These are phyloP conservation scores for Teleopsis dalmanni DNA, from an alignment of 1,140 invertebrate species.

Conservation along the genomic window DNA sequence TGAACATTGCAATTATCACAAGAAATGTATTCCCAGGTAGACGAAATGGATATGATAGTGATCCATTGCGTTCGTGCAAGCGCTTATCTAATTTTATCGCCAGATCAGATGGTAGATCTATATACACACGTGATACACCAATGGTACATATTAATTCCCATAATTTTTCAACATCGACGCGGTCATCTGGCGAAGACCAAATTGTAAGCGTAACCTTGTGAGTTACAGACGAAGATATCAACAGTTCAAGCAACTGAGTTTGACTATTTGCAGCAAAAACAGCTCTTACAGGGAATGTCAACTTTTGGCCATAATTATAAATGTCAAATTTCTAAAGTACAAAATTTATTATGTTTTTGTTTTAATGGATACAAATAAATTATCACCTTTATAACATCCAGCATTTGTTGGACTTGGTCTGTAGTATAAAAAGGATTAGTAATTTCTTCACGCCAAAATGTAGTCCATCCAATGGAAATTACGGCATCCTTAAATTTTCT, in stretches of 20 bases:
- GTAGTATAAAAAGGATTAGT: conserved; percentile 57
- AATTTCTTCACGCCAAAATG: conserved; percentile 50
- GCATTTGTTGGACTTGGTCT: conserved; percentile 65
- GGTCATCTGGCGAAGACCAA: conserved; percentile 59
- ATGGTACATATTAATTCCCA: conserved; percentile 53
- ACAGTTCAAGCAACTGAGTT: conserved; percentile 47
- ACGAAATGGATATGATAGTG: too few relatives aligned
- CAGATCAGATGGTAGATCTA: conserved; percentile 60
- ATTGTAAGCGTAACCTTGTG: conserved; percentile 57
- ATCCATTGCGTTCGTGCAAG: too few relatives aligned
- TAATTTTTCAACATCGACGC: conserved; percentile 53
- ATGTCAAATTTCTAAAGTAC: too few relatives aligned
- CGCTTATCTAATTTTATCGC: conserved; percentile 48
- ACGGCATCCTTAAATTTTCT: conserved; percentile 56
- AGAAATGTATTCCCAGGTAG: too few relatives aligned
- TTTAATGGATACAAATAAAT: not conserved
- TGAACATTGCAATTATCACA: too few relatives aligned
- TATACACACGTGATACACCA: conserved; percentile 56
- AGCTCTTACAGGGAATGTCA: conserved; percentile 79
- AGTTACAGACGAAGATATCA: conserved; percentile 23
- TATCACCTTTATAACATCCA: conserved; percentile 52
- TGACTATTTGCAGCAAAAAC: conserved; percentile 60
- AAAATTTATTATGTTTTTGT: too few relatives aligned
- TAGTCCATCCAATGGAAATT: conserved; percentile 84
- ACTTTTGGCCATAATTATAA: conserved; percentile 54